These are phyloP conservation scores for Chymomyza procnemis DNA, from an alignment of 2,888 invertebrate species.

Conservation along the genomic window DNA sequence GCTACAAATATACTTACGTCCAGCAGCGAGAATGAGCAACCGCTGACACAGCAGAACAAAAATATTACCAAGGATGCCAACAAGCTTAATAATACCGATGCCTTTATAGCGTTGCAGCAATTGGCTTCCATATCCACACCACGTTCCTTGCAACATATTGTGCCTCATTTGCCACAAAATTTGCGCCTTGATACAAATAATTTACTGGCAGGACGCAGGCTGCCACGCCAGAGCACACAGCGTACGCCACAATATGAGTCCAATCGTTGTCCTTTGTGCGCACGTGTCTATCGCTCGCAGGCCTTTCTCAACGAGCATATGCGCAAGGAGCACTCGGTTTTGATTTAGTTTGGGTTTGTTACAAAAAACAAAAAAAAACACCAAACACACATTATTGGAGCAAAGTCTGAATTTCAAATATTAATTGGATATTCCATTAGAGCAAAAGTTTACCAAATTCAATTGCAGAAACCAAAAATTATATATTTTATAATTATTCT, in stretches of 20 bases:
- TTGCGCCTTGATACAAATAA: conserved; percentile 62
- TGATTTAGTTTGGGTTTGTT: conserved; percentile 58
- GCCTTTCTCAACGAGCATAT: conserved; percentile 78
- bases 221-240: conserved; percentile 66
- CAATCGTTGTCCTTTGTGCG: conserved; percentile 77
- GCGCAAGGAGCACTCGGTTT: conserved; percentile 78
- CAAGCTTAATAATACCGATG: conserved; percentile 55
- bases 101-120: conserved; percentile 76
- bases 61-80: conserved; percentile 21
- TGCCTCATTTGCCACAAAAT: conserved; percentile 67
- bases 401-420: background rate
- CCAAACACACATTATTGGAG: background rate
- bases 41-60: conserved; percentile 4
- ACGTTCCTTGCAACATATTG: conserved; percentile 65
- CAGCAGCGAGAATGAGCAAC: conserved; percentile 56
- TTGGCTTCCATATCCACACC: conserved; percentile 75
- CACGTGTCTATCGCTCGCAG: conserved; percentile 77
- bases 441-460: conserved; percentile 52
- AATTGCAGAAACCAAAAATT: conserved; percentile 55
- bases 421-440: background rate
- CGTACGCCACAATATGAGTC: conserved; percentile 69
- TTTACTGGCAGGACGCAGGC: conserved; percentile 58
- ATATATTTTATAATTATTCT: conserved; percentile 21
- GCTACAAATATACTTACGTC: background rate
- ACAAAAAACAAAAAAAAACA: too few species aligned